Evolutionary conservation across 2,888 invertebrate species (phyloP).

Genomic region (Plebejus melissa): DNA sequence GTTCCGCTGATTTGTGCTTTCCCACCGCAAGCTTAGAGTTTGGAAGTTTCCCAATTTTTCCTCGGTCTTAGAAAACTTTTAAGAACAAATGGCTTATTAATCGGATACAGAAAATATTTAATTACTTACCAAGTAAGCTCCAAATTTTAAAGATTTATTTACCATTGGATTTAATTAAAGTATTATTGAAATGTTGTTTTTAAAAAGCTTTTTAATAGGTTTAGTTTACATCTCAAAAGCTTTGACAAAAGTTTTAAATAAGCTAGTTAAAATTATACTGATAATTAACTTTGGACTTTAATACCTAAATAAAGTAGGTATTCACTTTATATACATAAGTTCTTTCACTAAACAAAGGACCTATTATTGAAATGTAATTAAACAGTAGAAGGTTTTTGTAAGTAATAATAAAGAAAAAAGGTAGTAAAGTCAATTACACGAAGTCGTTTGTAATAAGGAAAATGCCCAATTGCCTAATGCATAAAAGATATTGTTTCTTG

Average conservation of each 20-base stretch:
- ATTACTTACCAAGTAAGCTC: background rate
- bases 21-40: slow-evolving; percentile 11
- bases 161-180: background rate
- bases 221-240: background rate
- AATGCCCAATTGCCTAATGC: background rate
- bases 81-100: background rate
- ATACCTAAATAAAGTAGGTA: background rate
- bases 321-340: too few species aligned
- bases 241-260: background rate
- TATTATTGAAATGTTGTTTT: background rate
- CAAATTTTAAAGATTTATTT: background rate
- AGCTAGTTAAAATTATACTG: background rate
- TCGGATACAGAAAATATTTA: background rate
- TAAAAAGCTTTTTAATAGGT: background rate
- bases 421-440: background rate
- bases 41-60: background rate
- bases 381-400: background rate
- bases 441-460: background rate
- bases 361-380: background rate
- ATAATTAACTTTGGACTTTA: background rate
- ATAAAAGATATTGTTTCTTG: slow-evolving; percentile 5
- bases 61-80: background rate
- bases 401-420: background rate
- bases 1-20: slow-evolving; percentile 11
- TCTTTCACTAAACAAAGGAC: background rate